Evolutionary conservation across 2,888 invertebrate species (phyloP), one percentile per base, ranked within the genome.

Genomic region (Hemaris fuciformis): DNA sequence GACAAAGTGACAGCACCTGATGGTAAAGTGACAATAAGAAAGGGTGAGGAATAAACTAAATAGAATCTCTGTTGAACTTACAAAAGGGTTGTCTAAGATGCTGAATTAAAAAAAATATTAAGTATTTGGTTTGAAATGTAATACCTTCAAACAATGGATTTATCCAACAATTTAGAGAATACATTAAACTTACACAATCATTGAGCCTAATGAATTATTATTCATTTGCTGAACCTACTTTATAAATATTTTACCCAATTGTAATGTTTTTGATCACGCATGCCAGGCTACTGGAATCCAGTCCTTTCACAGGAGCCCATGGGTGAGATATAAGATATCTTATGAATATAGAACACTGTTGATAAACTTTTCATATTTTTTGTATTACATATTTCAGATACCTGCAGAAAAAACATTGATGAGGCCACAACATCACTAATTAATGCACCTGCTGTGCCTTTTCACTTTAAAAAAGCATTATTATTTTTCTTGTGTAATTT

Each of bases 221-320:
- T n/a, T n/a, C n/a, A n/a, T n/a, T 41, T 8, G n/a, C n/a, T n/a
- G n/a, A n/a, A n/a, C n/a, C n/a, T n/a, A 41, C n/a, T 7, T 41
- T 13, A 42, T 5, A n/a, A 41, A 13, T 1, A 41, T 41, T 8
- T n/a, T n/a, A n/a, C n/a, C n/a, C n/a, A n/a, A n/a, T n/a, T n/a
- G n/a, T n/a, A n/a, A n/a, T n/a, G n/a, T n/a, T n/a, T n/a, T 53
- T 53, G 18, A 53, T 27, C 18, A 53, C 27, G 53, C 53, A 53
- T 53, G 13, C 53, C 53, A 53, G 53, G 53, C 27, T 53, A 31
- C 53, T 53, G 53, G 53, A 53, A 53, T 53, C 53, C 53, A 53
- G 53, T 53, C 10, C 53, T 53, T 53, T 31, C 53, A 31, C 43
- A 61, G 15, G 18, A 61, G 22, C 41, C 20, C 7, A 60, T 57